These are phyloP conservation scores for Oxycera nigricornis DNA, from an alignment of 2,888 invertebrate genomes.

Conservation along the genomic window DNA sequence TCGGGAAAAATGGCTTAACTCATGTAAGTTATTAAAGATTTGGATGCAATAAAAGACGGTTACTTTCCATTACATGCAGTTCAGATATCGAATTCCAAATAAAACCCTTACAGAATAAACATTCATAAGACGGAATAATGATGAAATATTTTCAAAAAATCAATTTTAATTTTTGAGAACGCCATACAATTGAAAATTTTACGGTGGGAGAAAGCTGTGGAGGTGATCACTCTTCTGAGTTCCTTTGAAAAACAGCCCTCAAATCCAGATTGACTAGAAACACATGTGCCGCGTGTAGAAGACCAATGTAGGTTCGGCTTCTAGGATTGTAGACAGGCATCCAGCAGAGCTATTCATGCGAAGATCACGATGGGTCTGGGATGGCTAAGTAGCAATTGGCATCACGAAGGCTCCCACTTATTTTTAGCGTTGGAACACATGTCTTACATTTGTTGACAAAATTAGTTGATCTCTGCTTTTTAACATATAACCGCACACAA, in stretches of 20 bases:
- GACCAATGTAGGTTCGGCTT: not conserved
- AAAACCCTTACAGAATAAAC: too few species aligned
- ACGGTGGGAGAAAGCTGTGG: too few species aligned
- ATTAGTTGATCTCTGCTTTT: conserved; percentile 39
- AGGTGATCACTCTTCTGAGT: too few species aligned
- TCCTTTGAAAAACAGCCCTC: not conserved
- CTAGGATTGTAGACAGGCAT: conserved; percentile 3
- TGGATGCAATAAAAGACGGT: too few species aligned
- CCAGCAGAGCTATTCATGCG: conserved; percentile 26
- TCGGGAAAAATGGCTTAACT: too few species aligned
- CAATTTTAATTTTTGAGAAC: too few species aligned
- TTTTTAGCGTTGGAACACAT: conserved; percentile 39
- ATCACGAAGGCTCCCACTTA: conserved; percentile 25
- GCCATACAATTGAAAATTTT: too few species aligned
- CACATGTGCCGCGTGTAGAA: not conserved
- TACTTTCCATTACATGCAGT: too few species aligned
- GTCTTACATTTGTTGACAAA: conserved; percentile 43
- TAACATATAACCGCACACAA: conserved; percentile 17
- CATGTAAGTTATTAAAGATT: too few species aligned
- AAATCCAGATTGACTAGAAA: conserved; percentile 1
- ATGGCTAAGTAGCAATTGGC: conserved; percentile 26
- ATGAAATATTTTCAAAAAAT: too few species aligned
- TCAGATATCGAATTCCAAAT: too few species aligned
- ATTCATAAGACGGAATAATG: too few species aligned
- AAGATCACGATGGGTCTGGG: conserved; percentile 3